A percentile compares a stretch with the other conserved stretches of the same genome.
phyloP scores from a whole-genome alignment of 2,113 vertebrate genomes.

The Psettodes erumei region DNA sequence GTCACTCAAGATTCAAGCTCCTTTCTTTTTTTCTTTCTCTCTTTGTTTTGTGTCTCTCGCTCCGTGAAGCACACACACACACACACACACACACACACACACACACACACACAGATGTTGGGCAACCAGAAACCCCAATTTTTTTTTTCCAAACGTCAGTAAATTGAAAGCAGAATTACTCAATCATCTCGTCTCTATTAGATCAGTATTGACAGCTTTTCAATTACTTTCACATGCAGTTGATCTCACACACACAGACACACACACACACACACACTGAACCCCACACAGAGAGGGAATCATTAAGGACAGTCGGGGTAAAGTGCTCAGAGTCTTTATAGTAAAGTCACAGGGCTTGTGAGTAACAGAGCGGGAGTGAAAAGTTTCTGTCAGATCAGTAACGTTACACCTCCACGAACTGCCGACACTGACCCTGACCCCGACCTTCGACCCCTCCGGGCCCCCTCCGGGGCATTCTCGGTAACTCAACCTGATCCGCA shows the following conservation, averaged over 20 bases:
- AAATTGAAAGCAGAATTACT: conserved; percentile 46
- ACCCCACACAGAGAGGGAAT: not conserved
- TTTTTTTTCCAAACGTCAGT: conserved; percentile 8
- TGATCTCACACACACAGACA: not conserved
- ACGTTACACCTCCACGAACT: not conserved
- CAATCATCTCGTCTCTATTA: not conserved
- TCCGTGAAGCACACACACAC: conserved; percentile 15
- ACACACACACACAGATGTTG: conserved; percentile 29
- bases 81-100: conserved; percentile 2
- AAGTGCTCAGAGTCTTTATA: too few species aligned
- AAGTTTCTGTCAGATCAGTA: too few species aligned
- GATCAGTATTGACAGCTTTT: not conserved
- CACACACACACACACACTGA: not conserved
- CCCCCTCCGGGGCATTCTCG: conserved; percentile 6
- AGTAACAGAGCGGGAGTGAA: not conserved
- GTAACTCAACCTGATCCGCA: not conserved
- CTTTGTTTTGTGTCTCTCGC: too few species aligned
- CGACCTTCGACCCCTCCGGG: conserved; percentile 3
- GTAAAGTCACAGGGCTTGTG: not conserved
- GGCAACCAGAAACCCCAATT: conserved; percentile 26
- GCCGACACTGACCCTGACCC: conserved; percentile 49
- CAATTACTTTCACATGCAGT: conserved; percentile 1
- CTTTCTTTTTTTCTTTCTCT: conserved; percentile 1
- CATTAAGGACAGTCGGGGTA: not conserved
- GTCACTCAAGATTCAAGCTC: too few species aligned